Conservation (phyloP, 2,888 invertebrate genomes). For the Chloroclystis v-ata region DNA sequence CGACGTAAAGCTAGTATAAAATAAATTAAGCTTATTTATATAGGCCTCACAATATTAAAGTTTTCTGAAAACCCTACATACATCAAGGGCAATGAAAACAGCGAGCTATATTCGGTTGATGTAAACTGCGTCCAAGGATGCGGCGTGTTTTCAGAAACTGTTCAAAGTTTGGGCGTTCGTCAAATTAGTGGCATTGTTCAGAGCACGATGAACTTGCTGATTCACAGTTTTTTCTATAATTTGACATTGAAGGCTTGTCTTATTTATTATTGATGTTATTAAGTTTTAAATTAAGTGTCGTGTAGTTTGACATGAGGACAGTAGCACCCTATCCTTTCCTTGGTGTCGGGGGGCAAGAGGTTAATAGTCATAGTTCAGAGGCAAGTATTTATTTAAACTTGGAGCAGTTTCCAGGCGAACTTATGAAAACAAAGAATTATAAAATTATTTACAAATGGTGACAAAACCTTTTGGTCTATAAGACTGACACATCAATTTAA, state of each 20-base stretch:
- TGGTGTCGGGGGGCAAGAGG: no score
- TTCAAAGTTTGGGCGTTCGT: slow-evolving; percentile 44
- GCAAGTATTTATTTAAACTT: no score
- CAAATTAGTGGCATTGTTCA: slow-evolving; percentile 38
- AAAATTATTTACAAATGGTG: neutral
- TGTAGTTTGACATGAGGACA: no score
- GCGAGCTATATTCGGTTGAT: slow-evolving; percentile 25
- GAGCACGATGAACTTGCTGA: slow-evolving; percentile 14
- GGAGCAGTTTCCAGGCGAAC: neutral
- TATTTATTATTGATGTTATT: no score
- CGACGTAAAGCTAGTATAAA: no score
- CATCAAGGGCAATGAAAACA: slow-evolving; percentile 29
- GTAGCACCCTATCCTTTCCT: no score
- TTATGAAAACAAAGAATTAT: neutral
- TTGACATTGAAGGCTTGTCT: no score
- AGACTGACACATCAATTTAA: slow-evolving; percentile 16
- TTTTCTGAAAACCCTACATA: slow-evolving; percentile 5
- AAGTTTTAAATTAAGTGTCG: no score
- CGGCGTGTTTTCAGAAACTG: slow-evolving; percentile 26
- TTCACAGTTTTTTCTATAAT: neutral
- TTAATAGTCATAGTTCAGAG: no score
- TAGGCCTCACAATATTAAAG: no score
- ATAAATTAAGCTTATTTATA: no score
- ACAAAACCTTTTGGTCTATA: neutral
- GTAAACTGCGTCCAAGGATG: slow-evolving; percentile 49